Conservation (phyloP, 2,797 vertebrate species). For the Gallinago solitaria region DNA sequence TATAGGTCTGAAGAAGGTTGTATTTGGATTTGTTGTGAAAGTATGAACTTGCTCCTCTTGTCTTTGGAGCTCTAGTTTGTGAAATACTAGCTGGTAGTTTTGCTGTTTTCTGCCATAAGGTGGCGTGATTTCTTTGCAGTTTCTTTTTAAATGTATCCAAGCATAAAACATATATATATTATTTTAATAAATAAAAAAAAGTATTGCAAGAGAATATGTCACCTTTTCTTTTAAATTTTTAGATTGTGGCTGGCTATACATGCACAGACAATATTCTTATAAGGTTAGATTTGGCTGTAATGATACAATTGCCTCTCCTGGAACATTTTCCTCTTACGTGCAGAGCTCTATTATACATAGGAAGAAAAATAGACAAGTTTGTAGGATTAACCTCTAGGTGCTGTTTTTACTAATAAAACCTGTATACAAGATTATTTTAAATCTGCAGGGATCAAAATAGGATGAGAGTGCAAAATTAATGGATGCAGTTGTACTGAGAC, state of each 20-base stretch:
- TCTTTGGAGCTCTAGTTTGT: neutral
- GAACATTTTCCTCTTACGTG: neutral
- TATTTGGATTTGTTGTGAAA: neutral
- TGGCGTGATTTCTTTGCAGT: conserved; percentile 47
- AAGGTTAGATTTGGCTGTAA: neutral
- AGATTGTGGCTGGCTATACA: neutral
- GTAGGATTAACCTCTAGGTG: neutral
- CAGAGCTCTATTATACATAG: neutral
- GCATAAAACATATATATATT: neutral
- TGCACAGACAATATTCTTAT: neutral
- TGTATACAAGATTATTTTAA: neutral
- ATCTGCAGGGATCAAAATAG: neutral
- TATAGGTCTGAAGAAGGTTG: neutral
- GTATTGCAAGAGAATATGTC: neutral
- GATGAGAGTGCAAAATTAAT: neutral
- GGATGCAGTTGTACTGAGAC: neutral
- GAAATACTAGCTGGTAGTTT: neutral
- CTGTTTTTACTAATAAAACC: neutral
- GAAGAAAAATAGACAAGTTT: neutral
- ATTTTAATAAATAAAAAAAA: neutral
- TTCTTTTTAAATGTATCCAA: neutral
- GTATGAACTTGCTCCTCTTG: neutral
- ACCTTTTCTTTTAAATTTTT: neutral
- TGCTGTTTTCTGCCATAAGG: conserved; percentile 44
- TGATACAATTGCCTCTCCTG: neutral